Conservation (phyloP, 2,797 vertebrate species). For the Semotilus atromaculatus region DNA sequence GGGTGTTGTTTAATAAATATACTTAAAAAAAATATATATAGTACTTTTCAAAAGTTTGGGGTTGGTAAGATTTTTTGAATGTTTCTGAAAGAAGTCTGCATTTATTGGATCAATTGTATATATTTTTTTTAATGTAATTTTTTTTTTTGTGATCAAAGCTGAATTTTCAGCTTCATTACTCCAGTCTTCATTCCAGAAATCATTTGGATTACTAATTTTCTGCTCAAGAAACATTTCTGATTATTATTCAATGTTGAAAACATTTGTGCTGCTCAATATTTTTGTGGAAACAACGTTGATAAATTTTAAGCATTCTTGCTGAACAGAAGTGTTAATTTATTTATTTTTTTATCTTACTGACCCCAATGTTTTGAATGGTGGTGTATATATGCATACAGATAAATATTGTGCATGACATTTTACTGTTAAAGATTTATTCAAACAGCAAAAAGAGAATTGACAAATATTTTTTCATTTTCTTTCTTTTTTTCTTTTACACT, state of each 20-base stretch:
- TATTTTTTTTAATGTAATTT: not conserved
- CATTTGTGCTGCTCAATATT: not conserved
- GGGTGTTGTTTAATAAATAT: not conserved
- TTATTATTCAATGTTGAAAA: not conserved
- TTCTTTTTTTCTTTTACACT: not conserved
- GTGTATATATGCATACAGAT: not conserved
- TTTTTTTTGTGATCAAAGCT: not conserved
- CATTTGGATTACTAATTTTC: not conserved
- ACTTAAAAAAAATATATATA: not conserved
- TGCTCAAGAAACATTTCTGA: not conserved
- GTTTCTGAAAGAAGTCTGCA: not conserved
- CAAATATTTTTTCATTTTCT: not conserved
- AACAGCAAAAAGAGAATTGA: not conserved
- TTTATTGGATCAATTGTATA: not conserved
- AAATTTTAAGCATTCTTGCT: not conserved
- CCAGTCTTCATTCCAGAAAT: not conserved
- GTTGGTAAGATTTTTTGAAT: not conserved
- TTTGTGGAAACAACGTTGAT: not conserved
- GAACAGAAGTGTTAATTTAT: not conserved
- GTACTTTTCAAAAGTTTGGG: not conserved
- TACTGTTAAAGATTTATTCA: not conserved
- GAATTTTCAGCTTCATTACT: not conserved
- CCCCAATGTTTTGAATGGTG: not conserved
- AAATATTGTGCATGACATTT: not conserved
- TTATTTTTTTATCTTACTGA: not conserved